Evolutionary conservation across 2,888 invertebrate species (phyloP).

Genomic region (Nemotelus pantherinus): DNA sequence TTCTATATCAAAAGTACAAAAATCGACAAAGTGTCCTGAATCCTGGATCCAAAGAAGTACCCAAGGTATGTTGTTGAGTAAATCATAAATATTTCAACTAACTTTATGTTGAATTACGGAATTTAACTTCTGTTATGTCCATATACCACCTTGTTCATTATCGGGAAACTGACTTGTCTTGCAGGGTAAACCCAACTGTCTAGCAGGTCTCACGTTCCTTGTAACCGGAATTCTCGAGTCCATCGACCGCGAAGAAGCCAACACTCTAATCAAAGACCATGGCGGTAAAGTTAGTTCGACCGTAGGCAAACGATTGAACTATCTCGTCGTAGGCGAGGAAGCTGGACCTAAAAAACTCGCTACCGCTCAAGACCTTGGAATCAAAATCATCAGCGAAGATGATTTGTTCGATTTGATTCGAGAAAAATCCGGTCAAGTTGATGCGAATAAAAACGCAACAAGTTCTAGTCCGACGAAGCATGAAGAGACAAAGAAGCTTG

Average conservation of each 20-base stretch:
- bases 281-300: constrained; percentile 81
- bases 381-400: constrained; percentile 83
- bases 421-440: constrained; percentile 66
- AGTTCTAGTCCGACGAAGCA: constrained; percentile 43
- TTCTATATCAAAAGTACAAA: constrained; percentile 79
- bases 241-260: constrained; percentile 82
- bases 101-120: no score
- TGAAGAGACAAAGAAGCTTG: constrained; percentile 13
- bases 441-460: constrained; percentile 34
- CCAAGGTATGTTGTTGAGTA: constrained; percentile 69
- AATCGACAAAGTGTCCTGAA: constrained; percentile 82
- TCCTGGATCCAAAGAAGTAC: constrained; percentile 84
- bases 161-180: background rate
- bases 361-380: constrained; percentile 76
- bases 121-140: background rate
- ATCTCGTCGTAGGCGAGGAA: constrained; percentile 85
- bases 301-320: constrained; percentile 83
- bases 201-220: constrained; percentile 76
- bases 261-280: constrained; percentile 77
- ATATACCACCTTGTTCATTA: background rate
- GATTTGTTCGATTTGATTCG: constrained; percentile 81
- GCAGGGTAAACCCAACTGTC: constrained; percentile 77
- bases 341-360: constrained; percentile 85
- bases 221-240: constrained; percentile 90
- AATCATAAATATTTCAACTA: no score